Conservation (phyloP, 2,113 vertebrate species). For the Syrrhaptes paradoxus region DNA sequence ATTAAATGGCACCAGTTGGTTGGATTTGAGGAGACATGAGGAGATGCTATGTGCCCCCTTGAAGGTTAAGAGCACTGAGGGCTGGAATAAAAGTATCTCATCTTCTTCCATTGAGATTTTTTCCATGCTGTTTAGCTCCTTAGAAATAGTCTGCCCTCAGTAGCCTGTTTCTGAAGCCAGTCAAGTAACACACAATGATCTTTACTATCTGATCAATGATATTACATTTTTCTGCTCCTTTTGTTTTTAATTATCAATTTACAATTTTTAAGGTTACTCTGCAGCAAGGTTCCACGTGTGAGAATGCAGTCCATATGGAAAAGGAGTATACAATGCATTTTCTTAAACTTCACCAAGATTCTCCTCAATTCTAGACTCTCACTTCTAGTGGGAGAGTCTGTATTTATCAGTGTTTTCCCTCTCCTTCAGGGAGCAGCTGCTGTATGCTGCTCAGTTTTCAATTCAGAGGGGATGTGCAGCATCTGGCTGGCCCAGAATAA, state of each 20-base stretch:
- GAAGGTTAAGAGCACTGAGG: background rate
- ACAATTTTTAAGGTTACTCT: background rate
- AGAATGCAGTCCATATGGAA: background rate
- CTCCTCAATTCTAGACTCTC: background rate
- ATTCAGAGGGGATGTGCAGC: background rate
- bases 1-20: background rate
- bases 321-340: background rate
- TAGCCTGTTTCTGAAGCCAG: background rate
- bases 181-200: background rate
- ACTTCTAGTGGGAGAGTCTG: background rate
- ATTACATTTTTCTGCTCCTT: background rate
- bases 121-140: background rate
- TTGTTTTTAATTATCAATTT: background rate
- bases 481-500: constrained; percentile 19
- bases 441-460: background rate
- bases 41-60: background rate
- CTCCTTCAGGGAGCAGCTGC: background rate
- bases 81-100: background rate
- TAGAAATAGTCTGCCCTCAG: background rate
- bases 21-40: background rate
- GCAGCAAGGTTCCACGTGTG: background rate
- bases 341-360: background rate
- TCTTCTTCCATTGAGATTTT: background rate
- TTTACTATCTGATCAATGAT: background rate
- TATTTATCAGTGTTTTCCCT: background rate